Base-by-base conservation (phyloP, 1,140 invertebrate species). In the Drosophila suzukii region DNA sequence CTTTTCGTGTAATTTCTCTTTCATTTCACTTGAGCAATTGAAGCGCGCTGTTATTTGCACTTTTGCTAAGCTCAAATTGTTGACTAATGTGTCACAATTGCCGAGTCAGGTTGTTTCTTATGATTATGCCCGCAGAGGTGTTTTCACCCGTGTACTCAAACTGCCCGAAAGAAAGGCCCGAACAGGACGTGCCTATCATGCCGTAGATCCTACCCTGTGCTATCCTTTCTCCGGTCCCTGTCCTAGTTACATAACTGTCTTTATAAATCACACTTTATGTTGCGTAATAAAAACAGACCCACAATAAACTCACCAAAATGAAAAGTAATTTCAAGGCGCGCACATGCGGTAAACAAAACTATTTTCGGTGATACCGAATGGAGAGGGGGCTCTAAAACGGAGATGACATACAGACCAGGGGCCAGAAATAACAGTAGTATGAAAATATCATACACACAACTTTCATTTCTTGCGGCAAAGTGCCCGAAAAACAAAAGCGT, bases 81-180 rank as follows among this genome's bases (percentile, higher is more conserved):
- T 90, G 83, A 86, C 86, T 90, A 90, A 90, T 90, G 88, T 91
- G 88, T 90, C 86, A 90, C 86, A 90, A 91, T 80, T 91, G 88
- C 88, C 73, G 78, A 75, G 88, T 80, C 79, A 88, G 83, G 71
- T 82, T 55, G 53, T 71, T 71, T 71, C 44, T 58, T 71, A 38
- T 71, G 68, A 58, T 71, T 71, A 71, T 58, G 65, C 54, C 46
- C 27, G 27, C 24, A n/a, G 30, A 55, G 51, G 46, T 24, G 44
- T 78, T 85, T 85, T 86, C 81, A 86, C 81, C 68, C 74, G 63
- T 6, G 49, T 27, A 54, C 49, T 12, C 36, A 15, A n/a, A 43
- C 38, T 59, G n/a, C 36, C 60, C 54, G 6, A 43, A 53, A 4
- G n/a, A 17, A 27, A 39, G 17, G 12, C 20, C 49, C 55, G 12